These are phyloP conservation scores for Balearica regulorum DNA, from an alignment of 2,797 vertebrate species.

Conservation along the genomic window DNA sequence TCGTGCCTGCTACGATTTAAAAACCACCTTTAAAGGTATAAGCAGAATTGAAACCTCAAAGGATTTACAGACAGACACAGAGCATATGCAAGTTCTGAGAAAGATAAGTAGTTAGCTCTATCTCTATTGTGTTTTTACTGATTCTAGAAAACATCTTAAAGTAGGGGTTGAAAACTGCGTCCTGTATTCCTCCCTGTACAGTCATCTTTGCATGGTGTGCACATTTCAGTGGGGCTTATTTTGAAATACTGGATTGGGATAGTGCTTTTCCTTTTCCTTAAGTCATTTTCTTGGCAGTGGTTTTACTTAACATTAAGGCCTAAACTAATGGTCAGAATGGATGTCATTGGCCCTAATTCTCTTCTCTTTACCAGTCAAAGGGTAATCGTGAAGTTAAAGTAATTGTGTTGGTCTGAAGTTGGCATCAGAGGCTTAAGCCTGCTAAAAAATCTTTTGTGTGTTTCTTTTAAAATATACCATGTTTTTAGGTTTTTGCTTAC, in stretches of 20 bases:
- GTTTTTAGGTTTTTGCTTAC: neutral
- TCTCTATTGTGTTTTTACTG: conserved; percentile 9
- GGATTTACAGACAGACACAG: neutral
- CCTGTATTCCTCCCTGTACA: neutral
- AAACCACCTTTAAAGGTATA: neutral
- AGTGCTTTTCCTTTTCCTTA: neutral
- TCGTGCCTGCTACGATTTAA: neutral
- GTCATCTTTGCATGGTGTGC: neutral
- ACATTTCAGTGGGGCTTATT: neutral
- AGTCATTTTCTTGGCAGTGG: neutral
- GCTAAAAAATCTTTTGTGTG: neutral
- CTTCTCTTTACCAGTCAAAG: neutral
- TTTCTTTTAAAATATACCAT: neutral
- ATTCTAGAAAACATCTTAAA: neutral
- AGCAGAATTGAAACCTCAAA: neutral
- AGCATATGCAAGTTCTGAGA: neutral
- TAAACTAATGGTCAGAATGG: neutral
- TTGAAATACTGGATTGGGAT: neutral
- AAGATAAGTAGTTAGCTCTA: neutral
- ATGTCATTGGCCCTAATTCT: neutral
- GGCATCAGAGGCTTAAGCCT: neutral
- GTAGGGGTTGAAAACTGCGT: neutral
- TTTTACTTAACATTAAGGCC: neutral
- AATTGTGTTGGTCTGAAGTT: neutral
- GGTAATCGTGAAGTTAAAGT: neutral